phyloP scores from a whole-genome alignment of 2,113 vertebrate species.

The Alligator mississippiensis region DNA sequence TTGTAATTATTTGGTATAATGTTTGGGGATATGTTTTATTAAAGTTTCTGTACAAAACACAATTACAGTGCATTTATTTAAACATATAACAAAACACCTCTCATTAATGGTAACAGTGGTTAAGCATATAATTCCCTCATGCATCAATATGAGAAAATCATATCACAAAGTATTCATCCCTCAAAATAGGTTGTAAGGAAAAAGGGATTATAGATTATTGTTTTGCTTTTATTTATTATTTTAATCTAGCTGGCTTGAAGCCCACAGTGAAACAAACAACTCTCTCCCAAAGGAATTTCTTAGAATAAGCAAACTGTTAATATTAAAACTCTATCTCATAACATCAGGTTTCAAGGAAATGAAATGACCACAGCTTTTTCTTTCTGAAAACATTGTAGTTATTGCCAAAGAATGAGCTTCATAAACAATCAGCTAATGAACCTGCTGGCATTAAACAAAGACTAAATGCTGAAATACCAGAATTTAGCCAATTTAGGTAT shows the following conservation, averaged over 20 bases:
- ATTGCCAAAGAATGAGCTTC: neutral
- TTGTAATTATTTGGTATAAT: neutral
- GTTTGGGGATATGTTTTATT: neutral
- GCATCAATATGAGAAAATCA: slow-evolving; percentile 28
- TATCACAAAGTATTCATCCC: neutral
- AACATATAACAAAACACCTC: slow-evolving; percentile 20
- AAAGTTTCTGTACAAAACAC: slow-evolving; percentile 12
- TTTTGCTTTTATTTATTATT: slow-evolving; percentile 39
- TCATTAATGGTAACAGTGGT: slow-evolving; percentile 24
- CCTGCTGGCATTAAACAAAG: no score
- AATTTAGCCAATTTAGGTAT: neutral
- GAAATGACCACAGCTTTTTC: neutral
- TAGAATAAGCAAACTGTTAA: neutral
- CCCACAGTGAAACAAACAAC: neutral
- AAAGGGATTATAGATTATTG: slow-evolving; percentile 19
- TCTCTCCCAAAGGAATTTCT: neutral
- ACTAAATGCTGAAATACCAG: neutral
- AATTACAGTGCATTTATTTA: neutral
- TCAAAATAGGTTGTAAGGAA: neutral
- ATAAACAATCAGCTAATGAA: neutral
- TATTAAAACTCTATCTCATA: neutral
- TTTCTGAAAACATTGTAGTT: neutral
- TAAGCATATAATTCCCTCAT: slow-evolving; percentile 16
- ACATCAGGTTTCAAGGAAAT: neutral
- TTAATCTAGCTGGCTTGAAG: slow-evolving; percentile 1